These are phyloP conservation scores for Andrena flavipes DNA, from an alignment of 2,888 invertebrate genomes.

Conservation along the genomic window DNA sequence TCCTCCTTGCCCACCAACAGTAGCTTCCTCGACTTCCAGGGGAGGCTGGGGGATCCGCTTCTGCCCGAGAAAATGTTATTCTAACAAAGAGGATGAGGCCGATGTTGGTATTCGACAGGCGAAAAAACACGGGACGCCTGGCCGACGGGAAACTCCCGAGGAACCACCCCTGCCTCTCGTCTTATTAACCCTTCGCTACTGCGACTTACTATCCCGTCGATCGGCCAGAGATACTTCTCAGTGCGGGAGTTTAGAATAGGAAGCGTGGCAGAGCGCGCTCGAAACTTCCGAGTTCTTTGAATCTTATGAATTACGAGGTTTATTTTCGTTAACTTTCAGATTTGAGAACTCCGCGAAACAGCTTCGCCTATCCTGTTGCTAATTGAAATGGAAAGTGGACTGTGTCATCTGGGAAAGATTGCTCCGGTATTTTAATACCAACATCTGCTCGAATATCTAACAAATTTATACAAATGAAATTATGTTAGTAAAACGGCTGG, in stretches of 20 bases:
- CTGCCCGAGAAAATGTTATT: slow-evolving; percentile 69
- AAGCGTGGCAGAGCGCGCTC: too few species aligned
- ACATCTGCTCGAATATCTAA: not conserved
- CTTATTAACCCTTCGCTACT: slow-evolving; percentile 1
- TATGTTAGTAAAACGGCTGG: not conserved
- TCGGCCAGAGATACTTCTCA: too few species aligned
- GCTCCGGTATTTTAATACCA: not conserved
- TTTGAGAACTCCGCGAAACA: too few species aligned
- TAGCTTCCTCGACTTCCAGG: slow-evolving; percentile 41
- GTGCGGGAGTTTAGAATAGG: not conserved
- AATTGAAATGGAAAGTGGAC: too few species aligned
- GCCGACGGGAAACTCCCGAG: slow-evolving; percentile 6
- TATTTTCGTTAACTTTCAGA: too few species aligned
- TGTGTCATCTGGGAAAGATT: not conserved
- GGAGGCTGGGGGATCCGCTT: slow-evolving; percentile 59
- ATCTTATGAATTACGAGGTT: too few species aligned
- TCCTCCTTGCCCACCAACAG: slow-evolving; percentile 51
- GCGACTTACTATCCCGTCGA: too few species aligned
- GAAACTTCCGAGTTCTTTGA: too few species aligned
- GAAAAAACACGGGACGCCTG: slow-evolving; percentile 55
- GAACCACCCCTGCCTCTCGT: not conserved
- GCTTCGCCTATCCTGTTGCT: too few species aligned
- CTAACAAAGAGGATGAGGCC: slow-evolving; percentile 58
- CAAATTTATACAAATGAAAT: not conserved
- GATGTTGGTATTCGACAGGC: slow-evolving; percentile 33